Evolutionary conservation across 2,113 vertebrate genomes (phyloP).

Genomic region (Catharus bicknelli): DNA sequence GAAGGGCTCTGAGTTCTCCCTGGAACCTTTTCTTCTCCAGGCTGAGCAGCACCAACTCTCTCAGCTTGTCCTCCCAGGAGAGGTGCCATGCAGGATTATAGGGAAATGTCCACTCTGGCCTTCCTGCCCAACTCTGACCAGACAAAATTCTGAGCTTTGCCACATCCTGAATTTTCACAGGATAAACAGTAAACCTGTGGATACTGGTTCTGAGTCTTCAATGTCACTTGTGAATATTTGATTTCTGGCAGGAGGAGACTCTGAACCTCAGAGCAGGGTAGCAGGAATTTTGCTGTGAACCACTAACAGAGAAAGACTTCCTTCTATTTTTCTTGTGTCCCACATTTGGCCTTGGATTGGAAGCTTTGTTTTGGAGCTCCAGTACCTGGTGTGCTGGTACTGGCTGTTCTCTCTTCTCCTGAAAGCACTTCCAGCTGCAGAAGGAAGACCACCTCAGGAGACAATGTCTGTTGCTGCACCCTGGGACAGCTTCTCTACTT

Average conservation of each 20-base stretch:
- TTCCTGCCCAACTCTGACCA: background rate
- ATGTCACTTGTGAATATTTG: fast-evolving
- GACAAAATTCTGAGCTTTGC: background rate
- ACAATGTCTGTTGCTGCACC: background rate
- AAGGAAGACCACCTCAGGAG: background rate
- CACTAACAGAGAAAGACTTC: background rate
- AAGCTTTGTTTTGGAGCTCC: background rate
- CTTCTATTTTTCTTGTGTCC: background rate
- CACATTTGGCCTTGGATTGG: background rate
- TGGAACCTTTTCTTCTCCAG: background rate
- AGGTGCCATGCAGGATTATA: background rate
- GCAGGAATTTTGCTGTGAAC: background rate
- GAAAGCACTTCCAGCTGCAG: background rate
- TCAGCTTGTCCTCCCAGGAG: background rate
- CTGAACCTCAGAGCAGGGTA: background rate
- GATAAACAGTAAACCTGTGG: background rate
- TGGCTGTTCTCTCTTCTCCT: background rate
- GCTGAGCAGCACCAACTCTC: background rate
- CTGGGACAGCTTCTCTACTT: background rate
- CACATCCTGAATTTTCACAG: background rate
- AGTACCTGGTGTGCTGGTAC: background rate
- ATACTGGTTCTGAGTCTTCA: background rate
- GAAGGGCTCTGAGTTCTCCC: background rate
- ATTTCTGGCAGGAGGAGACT: background rate
- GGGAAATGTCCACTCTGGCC: background rate